Conservation (phyloP, 2,888 invertebrate species). For the Eledone cirrhosa region DNA sequence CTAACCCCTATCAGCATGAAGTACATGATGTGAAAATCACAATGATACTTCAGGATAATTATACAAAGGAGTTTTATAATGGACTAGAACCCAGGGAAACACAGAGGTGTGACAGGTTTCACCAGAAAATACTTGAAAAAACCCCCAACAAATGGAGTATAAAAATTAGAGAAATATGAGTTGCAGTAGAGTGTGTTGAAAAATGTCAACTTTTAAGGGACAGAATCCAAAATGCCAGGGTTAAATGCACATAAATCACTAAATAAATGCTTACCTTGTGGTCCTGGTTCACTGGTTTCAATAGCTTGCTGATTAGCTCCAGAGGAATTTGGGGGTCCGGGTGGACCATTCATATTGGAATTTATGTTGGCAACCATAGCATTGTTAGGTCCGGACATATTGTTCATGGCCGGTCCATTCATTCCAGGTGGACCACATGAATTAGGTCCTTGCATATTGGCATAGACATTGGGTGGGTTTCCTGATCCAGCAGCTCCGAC, state of each 20-base stretch:
- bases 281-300: conserved; percentile 20
- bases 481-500: not conserved
- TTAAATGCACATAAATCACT: not conserved
- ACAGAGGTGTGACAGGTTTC: too few species aligned
- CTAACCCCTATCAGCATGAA: too few species aligned
- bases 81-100: too few species aligned
- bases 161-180: too few species aligned
- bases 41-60: too few species aligned
- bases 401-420: conserved; percentile 37
- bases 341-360: conserved; percentile 38
- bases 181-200: too few species aligned
- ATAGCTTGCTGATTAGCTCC: conserved; percentile 31
- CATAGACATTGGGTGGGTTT: conserved; percentile 15
- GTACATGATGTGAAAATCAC: too few species aligned
- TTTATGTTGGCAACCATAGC: conserved; percentile 30
- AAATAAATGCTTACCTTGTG: conserved; percentile 10
- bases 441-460: conserved; percentile 25
- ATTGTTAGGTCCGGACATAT: conserved; percentile 28
- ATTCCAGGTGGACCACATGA: conserved; percentile 28
- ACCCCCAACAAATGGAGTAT: too few species aligned
- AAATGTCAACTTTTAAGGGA: too few species aligned
- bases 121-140: too few species aligned
- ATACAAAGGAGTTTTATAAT: too few species aligned
- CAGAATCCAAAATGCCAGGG: too few species aligned
- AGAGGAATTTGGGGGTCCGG: conserved; percentile 18